phyloP scores from a whole-genome alignment of 2,888 invertebrate species.

The Tenthredo distinguenda region DNA sequence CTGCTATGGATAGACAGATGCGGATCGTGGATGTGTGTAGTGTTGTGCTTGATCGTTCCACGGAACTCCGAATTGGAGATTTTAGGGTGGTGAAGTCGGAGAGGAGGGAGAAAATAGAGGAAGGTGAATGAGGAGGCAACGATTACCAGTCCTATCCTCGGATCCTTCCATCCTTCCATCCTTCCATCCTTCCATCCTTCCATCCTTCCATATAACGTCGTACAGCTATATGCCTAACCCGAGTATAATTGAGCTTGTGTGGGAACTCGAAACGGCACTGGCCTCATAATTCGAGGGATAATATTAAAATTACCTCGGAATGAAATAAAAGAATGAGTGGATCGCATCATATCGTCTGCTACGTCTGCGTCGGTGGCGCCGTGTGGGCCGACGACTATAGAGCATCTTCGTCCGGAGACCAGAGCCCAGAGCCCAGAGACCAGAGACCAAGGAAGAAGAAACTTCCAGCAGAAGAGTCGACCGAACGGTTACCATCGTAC shows the following conservation, averaged over 20 bases:
- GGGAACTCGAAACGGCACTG: constrained; percentile 49
- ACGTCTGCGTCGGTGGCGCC: constrained; percentile 56
- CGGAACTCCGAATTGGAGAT: constrained; percentile 25
- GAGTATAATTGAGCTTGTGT: constrained; percentile 47
- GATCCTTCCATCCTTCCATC: constrained; percentile 30
- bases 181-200: constrained; percentile 25
- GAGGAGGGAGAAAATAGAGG: constrained; percentile 46
- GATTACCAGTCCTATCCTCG: constrained; percentile 40
- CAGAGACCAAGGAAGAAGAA: not conserved
- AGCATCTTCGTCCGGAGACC: not conserved
- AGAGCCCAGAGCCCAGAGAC: not conserved
- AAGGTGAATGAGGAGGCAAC: constrained; percentile 35
- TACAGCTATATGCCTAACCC: not conserved
- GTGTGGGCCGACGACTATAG: constrained; percentile 37
- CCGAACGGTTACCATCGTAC: not conserved
- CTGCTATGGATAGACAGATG: constrained; percentile 26
- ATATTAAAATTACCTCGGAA: constrained; percentile 74
- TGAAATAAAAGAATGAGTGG: constrained; percentile 70
- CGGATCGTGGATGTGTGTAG: not conserved
- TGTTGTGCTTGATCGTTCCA: not conserved
- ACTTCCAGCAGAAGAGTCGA: not conserved
- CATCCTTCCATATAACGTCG: constrained; percentile 7
- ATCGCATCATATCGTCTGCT: constrained; percentile 56
- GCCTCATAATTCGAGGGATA: constrained; percentile 72
- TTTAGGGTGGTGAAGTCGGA: constrained; percentile 14